Conservation (phyloP, 2,113 vertebrate genomes). For the Saiga tatarica region DNA sequence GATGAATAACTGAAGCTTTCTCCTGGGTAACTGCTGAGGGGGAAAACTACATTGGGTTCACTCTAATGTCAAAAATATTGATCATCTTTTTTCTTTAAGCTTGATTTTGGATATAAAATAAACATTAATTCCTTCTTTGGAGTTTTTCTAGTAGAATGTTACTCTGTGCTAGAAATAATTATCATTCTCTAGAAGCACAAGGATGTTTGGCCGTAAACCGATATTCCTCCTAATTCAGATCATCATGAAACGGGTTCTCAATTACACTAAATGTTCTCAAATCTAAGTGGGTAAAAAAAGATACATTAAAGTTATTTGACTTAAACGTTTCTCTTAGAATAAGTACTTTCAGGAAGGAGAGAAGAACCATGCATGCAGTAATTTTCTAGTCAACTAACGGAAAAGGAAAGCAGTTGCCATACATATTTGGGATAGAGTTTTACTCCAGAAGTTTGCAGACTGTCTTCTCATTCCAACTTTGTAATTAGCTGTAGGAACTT, state of each 20-base stretch:
- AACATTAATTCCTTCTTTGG: not conserved
- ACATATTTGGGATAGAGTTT: not conserved
- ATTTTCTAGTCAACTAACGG: not conserved
- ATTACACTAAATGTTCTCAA: not conserved
- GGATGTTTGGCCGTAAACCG: not conserved
- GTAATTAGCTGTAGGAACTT: not conserved
- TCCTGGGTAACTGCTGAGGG: not conserved
- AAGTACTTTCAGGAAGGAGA: conserved; percentile 2
- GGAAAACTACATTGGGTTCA: not conserved
- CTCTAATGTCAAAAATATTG: not conserved
- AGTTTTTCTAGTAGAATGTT: not conserved
- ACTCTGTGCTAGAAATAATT: not conserved
- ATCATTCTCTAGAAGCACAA: not conserved
- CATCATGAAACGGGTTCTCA: not conserved
- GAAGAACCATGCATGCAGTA: not conserved
- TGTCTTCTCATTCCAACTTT: not conserved
- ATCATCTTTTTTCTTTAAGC: not conserved
- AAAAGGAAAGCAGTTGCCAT: not conserved
- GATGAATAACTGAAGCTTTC: not conserved
- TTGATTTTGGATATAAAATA: not conserved
- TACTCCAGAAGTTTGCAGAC: not conserved
- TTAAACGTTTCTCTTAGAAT: not conserved
- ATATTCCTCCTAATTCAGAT: not conserved
- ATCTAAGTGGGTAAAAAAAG: not conserved
- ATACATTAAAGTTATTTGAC: not conserved